Evolutionary conservation across 2,888 invertebrate species (phyloP), one percentile per base, ranked within the genome.

Genomic region (Aphodius sticticus): DNA sequence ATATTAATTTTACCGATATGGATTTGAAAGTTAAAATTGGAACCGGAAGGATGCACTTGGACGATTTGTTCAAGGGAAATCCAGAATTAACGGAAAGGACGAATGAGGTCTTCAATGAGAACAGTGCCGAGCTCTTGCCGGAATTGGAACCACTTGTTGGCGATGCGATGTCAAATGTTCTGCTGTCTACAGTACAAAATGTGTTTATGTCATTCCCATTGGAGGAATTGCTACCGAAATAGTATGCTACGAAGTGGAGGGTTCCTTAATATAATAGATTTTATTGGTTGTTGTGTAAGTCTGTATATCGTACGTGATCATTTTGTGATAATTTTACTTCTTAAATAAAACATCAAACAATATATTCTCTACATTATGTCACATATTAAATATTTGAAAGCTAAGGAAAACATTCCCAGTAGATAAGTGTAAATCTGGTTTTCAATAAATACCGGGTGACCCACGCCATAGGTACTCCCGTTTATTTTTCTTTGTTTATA

Each of bases 11-110:
- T 7, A 78, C 76, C 6, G 81, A 83, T 6, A 81, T 81, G 12
- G 78, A 83, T 14, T 82, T 81, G 9, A 79, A 80, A 12, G 69
- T 85, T 69, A 53, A 69, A 15, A 81, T 85, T 74, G 81, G 81
- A n/a, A 76, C 82, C n/a, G 82, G 82, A 14, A 77, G 79, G 6
- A 77, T 86, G 9, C 80, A 83, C 75, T 83, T 86, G 78, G 81
- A 83, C 16, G 83, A 85, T 70, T 76, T 86, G 0, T 86, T 86
- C 72, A 83, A 82, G 69, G 84, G 84, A 6, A 85, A 86, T 81
- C 78, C 82, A 69, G 82, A 84, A 75, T 74, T 86, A 14, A 85
- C 84, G 53, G 83, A 83, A 76, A 75, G 82, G 0, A 83, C 84
- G 76, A 85, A 85, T 77, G 76, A 76, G 6, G 78, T 85, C 35